These are phyloP conservation scores for Mamestra configurata DNA, from an alignment of 1,140 invertebrate species.

Conservation along the genomic window DNA sequence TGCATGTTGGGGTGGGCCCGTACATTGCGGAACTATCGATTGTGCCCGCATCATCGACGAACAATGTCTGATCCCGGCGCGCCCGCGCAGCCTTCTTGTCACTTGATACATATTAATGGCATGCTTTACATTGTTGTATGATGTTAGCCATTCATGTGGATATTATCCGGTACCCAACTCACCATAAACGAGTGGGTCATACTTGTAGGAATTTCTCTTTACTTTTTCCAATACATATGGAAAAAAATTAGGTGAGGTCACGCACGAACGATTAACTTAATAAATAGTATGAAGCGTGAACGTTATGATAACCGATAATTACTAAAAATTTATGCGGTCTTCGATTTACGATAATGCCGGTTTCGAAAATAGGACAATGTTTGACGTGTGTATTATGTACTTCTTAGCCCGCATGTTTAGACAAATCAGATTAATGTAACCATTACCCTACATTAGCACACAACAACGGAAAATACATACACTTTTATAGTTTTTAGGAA, in stretches of 20 bases:
- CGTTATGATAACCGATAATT: constrained; percentile 24
- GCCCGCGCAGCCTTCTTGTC: constrained; percentile 77
- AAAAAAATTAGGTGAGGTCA: constrained; percentile 2
- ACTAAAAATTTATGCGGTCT: background rate
- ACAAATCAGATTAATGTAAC: constrained; percentile 36
- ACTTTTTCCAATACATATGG: no score
- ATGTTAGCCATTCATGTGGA: constrained; percentile 18
- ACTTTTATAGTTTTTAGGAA: no score
- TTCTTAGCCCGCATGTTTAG: constrained; percentile 37
- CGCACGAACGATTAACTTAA: background rate
- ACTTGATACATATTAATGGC: constrained; percentile 82
- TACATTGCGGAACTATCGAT: constrained; percentile 71
- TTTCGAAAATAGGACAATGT: constrained; percentile 17
- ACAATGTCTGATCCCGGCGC: constrained; percentile 67
- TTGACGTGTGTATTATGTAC: constrained; percentile 4
- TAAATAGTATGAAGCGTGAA: constrained; percentile 15
- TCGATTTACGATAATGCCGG: constrained; percentile 3
- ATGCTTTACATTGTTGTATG: constrained; percentile 59
- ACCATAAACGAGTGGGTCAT: background rate
- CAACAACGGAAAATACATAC: constrained; percentile 4
- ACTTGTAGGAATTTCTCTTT: no score
- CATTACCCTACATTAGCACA: constrained; percentile 29
- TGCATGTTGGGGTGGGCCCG: constrained; percentile 66
- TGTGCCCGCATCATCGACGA: constrained; percentile 76
- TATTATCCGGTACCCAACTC: background rate